Base-by-base conservation (phyloP, 37 sponge, comb jelly and placozoan genomes). In the Chondrilla cf. caribensis region DNA sequence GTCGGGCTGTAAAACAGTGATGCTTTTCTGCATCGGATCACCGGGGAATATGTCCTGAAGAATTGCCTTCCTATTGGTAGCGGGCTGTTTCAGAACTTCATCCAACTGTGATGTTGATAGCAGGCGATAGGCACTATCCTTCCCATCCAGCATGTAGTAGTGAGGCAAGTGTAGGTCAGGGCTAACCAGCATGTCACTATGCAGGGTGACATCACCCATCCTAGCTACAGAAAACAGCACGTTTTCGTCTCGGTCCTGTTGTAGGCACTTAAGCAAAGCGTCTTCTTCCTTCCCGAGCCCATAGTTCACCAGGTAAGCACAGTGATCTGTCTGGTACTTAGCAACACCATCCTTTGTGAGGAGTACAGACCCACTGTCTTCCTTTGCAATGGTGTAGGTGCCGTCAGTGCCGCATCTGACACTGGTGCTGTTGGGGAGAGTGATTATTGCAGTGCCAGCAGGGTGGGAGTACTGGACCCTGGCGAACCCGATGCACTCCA, bases 401-500 rank as follows among this genome's bases (percentile, higher is more conserved):
- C 76, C 76, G 15, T 39, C 6, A 24, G 44, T 17, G 25, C 2
- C 22, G 43, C 76, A 73, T 17, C 24, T n/a, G 25, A 73, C 44
- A 24, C 6, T 73, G 43, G 15, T 19, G 25, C n/a, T 43, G 40
- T 73, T 31, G 11, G 76, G 76, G 24, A 73, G 76, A n/a, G 44
- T 43, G 44, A 73, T 22, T 1, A 2, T 8, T 3, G 44, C 43
- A 39, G 24, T 25, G 21, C 25, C 36, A n/a, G 80, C n/a, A 33
- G 79, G 35, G 11, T 60, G 35, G 32, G 57, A 58, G 83, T 91
- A 93, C 0, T 58, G 38, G 38, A 93, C 85, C 32, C 85, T 84
- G 44, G 95, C 89, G 79, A 81, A 97, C n/a, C 95, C 92, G 17
- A 82, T 72, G 62, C 90, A 91, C 66, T 93, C 95, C 1, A 71